phyloP scores from a whole-genome alignment of 2,888 invertebrate genomes.

The Lymantria monacha region DNA sequence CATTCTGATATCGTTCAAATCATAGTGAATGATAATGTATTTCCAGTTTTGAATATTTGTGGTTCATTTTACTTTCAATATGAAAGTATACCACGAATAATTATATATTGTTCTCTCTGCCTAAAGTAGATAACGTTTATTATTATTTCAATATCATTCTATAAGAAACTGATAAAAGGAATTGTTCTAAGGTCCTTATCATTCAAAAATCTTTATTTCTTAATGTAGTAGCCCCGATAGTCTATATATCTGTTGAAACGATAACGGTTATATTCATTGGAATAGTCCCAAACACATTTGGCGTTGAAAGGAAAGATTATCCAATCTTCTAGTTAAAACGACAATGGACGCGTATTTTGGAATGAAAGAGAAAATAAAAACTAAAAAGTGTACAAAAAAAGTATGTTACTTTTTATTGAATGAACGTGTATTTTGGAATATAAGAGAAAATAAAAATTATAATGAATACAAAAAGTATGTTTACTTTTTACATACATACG shows the following conservation, averaged over 20 bases:
- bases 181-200: not conserved
- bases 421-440: too few species aligned
- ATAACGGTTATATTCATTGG: conserved; percentile 21
- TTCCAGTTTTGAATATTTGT: too few species aligned
- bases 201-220: not conserved
- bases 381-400: not conserved
- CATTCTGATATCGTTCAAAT: too few species aligned
- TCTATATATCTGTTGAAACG: conserved; percentile 23
- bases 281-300: conserved; percentile 9
- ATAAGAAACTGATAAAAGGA: not conserved
- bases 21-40: too few species aligned
- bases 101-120: too few species aligned
- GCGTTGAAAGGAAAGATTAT: not conserved
- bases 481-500: too few species aligned
- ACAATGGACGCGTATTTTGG: conserved; percentile 3
- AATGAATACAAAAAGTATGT: too few species aligned
- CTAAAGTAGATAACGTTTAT: too few species aligned
- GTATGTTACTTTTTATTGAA: not conserved
- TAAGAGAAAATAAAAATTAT: too few species aligned
- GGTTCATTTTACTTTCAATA: too few species aligned
- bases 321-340: conserved; percentile 6
- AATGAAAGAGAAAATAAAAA: not conserved
- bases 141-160: not conserved
- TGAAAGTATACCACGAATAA: too few species aligned
- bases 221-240: conserved; percentile 11